These are phyloP conservation scores for Neotoxoptera formosana DNA, from an alignment of 1,140 invertebrate genomes.

Conservation along the genomic window DNA sequence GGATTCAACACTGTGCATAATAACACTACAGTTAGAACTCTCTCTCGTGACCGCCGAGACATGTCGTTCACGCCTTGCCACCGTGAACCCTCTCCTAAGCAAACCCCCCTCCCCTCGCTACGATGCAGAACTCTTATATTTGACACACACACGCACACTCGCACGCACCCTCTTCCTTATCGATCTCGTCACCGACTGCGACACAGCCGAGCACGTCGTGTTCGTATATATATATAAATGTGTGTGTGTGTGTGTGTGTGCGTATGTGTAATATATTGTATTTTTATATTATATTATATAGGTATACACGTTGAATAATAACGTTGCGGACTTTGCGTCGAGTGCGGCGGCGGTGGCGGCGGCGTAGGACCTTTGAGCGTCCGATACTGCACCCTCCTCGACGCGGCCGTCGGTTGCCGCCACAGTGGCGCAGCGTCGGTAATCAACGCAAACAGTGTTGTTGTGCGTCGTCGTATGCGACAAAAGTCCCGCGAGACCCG, in stretches of 20 bases:
- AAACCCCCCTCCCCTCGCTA: background rate
- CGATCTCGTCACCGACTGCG: background rate
- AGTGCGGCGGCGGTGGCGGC: background rate
- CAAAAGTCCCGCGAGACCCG: constrained; percentile 9
- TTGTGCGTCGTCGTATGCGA: constrained; percentile 2
- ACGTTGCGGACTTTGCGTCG: constrained; percentile 19
- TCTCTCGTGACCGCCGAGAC: background rate
- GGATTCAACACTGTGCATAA: background rate
- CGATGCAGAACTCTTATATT: background rate
- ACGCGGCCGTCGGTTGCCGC: background rate
- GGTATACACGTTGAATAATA: background rate
- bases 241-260: no score
- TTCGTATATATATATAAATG: background rate
- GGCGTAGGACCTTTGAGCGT: background rate
- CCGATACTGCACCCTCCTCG: background rate
- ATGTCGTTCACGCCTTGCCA: background rate
- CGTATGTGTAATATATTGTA: background rate
- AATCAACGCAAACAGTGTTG: constrained; percentile 26
- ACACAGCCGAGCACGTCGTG: background rate
- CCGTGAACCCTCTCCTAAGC: background rate
- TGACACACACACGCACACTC: background rate
- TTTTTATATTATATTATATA: no score
- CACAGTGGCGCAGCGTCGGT: background rate
- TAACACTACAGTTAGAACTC: background rate
- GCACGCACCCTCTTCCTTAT: background rate